Evolutionary conservation across 2,888 invertebrate genomes (phyloP), one percentile per base, ranked within the genome.

Genomic region (Chorisops tibialis): DNA sequence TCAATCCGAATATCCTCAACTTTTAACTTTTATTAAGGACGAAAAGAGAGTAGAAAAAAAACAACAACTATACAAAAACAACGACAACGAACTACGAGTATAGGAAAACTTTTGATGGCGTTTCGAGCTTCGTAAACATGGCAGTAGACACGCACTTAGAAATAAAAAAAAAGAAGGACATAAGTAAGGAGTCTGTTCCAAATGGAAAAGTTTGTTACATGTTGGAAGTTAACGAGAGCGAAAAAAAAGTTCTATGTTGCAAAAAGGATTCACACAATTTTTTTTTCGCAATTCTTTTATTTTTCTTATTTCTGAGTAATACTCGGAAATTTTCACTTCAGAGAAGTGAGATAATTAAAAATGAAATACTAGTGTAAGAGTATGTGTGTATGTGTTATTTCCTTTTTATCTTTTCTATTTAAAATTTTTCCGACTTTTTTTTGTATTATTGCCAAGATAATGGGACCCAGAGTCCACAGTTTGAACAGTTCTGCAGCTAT

Each of bases 121-220:
- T 54, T 54, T 39, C 39, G 21, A 54, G 52, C 39, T 54, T 54
- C 52, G 52, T 54, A 54, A 54, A 54, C 52, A 54, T 54, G 52
- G 39, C 52, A 39, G 52, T 54, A 54, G 52, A 54, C 52, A 54
- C 52, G 52, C 52, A 54, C 41, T 22, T 11, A 22, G 52, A 14
- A 38, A 54, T 54, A 54, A 19, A 51, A 51, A 37, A 51, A 16
- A 37, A 19, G 18, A n/a, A 24, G 39, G 41, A 41, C 52, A 41
- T 41, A 54, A 54, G 39, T 54, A 54, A 54, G 39, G 41, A 54
- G 52, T 54, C 37, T 41, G 41, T 19, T 54, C 39, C 22, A 35
- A 39, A 54, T 54, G 52, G 52, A 38, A 54, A 54, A 54, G 52
- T 54, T 54, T 54, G 19, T 54, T 39, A 51, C 38, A 51, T 51